Evolutionary conservation across 2,888 invertebrate species (phyloP), one percentile per base, ranked within the genome.

Genomic region (Drosophila atripex): DNA sequence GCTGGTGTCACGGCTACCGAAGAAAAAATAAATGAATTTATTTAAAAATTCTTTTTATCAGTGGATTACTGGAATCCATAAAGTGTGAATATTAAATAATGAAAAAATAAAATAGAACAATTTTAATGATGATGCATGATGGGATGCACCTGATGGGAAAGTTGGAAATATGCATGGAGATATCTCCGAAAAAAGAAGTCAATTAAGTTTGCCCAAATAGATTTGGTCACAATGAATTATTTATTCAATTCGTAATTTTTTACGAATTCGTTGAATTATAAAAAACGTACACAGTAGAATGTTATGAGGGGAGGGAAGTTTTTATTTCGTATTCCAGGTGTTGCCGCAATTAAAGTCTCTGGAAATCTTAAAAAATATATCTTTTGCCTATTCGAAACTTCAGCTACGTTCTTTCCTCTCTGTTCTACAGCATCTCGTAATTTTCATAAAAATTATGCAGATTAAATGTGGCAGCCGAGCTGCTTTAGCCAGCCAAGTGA

Each of bases 371-470:
- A 59, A 43, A 25, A 53, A 14, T n/a, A 12, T 61, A 41, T 23
- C 2, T 3, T 41, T 30, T 23, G 32, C 45, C 53, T 66, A 46
- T 53, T 18, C 3, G 39, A 9, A 41, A 18, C 14, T 18, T 14
- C 3, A 11, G 16, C 18, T 41, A 16, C 14, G 14, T 16, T 4
- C 39, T 16, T 39, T 3, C 4, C 41, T 18, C 16, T 11, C 41
- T 23, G 25, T 25, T 25, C 28, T 35, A 35, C 30, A 9, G 70
- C 43, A 38, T 61, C 46, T 53, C 56, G 77, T 50, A 51, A 76
- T 73, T 78, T 73, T 74, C 76, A 80, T 76, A 78, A 80, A 86
- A 78, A 85, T 87, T 82, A 87, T 82, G 82, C 85, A 82, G 82
- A 82, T 82, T 87, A 82, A 85, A 85, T 87, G 87, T 78, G 82